These are phyloP conservation scores for Atta texana DNA, from an alignment of 1,140 invertebrate species.

Conservation along the genomic window DNA sequence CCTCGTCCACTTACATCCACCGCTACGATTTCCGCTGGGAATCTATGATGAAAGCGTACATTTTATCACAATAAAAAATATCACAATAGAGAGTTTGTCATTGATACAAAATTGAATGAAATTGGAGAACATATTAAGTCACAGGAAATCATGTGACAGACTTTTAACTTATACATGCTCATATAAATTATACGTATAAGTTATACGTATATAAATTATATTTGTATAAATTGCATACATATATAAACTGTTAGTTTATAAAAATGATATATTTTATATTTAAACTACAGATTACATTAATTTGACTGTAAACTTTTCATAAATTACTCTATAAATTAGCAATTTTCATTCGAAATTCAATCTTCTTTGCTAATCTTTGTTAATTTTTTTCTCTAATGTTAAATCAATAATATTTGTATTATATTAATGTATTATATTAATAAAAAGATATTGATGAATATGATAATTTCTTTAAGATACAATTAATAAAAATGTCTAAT, in stretches of 20 bases:
- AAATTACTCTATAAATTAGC: background rate
- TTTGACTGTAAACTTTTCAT: background rate
- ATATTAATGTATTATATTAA: background rate
- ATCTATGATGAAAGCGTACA: conserved; percentile 86
- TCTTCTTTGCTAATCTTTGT: background rate
- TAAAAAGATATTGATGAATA: background rate
- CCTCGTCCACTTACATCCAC: conserved; percentile 94
- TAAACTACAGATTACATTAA: background rate
- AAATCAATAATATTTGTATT: background rate
- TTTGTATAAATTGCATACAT: no score
- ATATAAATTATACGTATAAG: background rate
- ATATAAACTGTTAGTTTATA: no score
- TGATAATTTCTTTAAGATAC: background rate
- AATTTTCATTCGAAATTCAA: background rate
- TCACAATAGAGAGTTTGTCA: conserved; percentile 32
- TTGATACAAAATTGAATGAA: conserved; percentile 13
- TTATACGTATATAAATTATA: background rate
- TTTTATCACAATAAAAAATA: conserved; percentile 28
- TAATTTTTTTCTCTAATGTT: conserved; percentile 12
- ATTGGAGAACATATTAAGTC: background rate
- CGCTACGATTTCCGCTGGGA: conserved; percentile 93
- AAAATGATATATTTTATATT: no score
- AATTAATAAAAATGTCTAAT: background rate
- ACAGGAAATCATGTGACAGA: background rate
- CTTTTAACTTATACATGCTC: conserved; percentile 15